Evolutionary conservation across 2,113 vertebrate genomes (phyloP).

Genomic region (Circaetus cinerascens): DNA sequence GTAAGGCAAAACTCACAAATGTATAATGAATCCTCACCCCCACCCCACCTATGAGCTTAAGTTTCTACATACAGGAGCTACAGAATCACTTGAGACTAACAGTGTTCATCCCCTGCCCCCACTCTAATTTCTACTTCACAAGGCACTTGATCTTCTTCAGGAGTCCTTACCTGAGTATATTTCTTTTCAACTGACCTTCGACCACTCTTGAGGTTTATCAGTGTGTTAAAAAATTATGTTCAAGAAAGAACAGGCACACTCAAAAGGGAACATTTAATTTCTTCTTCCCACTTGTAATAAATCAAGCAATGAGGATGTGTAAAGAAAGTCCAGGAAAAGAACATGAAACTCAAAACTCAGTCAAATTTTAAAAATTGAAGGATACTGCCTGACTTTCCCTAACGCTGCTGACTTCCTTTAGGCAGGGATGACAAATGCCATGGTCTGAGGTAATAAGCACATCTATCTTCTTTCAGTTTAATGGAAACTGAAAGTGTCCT

Average conservation of each 20-base stretch:
- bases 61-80: not conserved
- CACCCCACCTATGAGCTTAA: not conserved
- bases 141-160: not conserved
- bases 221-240: not conserved
- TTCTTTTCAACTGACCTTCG: not conserved
- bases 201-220: not conserved
- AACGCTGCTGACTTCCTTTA: not conserved
- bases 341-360: not conserved
- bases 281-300: not conserved
- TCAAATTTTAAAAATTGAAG: not conserved
- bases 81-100: not conserved
- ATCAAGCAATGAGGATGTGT: not conserved
- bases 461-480: not conserved
- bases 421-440: not conserved
- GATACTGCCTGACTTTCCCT: not conserved
- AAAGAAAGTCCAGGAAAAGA: not conserved
- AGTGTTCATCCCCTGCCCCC: too few species aligned
- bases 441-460: not conserved
- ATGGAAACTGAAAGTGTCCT: not conserved
- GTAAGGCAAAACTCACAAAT: not conserved
- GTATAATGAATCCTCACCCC: not conserved
- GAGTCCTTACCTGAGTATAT: not conserved
- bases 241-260: not conserved
- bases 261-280: not conserved
- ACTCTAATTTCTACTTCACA: not conserved